Evolutionary conservation across 2,797 vertebrate species (phyloP), one percentile per base, ranked within the genome.

Genomic region (Catostomus latipinnis): DNA sequence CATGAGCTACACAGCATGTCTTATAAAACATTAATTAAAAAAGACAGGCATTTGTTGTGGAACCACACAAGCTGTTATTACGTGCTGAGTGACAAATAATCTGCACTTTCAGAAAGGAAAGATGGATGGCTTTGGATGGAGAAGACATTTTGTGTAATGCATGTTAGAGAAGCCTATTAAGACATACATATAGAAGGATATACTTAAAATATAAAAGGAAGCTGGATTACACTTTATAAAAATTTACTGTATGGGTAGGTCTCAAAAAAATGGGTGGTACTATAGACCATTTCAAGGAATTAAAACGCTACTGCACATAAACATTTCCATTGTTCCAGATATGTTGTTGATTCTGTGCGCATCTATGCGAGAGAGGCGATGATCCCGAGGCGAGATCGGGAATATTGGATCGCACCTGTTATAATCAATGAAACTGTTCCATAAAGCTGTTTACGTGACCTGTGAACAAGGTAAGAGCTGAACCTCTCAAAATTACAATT

Each of bases 71-170:
- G 14, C 63, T 48, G 53, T 18, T 53, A 34, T 50, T 52, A 52
- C 4, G 1, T 69, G 11, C 71, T 34, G 58, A 62, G 71, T 60
- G 74, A 58, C 65, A 69, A 74, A 69, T 22, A 61, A 22, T 77
- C 65, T 43, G 18, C 54, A 50, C 54, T 14, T 49, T 48, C 12
- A 8, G 10, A 54, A 5, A 57, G 2, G 6, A 68, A 76, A 43
- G 16, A 60, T 6, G 6, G 54, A 68, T 0, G 46, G 43, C 6
- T 68, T 57, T 48, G 46, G 16, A 12, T 6, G 14, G 63, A 14
- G 56, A 58, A 12, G n/a, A 71, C 5, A 74, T 62, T 16, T n/a
- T 4, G 7, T 60, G 56, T 48, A 49, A 72, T 49, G 14, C 2
- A 7, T 50, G 71, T 43, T 16, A 22, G 46, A 22, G 71, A 10